These are phyloP conservation scores for Eurytoma adleriae DNA, from an alignment of 2,888 invertebrate species.

Conservation along the genomic window DNA sequence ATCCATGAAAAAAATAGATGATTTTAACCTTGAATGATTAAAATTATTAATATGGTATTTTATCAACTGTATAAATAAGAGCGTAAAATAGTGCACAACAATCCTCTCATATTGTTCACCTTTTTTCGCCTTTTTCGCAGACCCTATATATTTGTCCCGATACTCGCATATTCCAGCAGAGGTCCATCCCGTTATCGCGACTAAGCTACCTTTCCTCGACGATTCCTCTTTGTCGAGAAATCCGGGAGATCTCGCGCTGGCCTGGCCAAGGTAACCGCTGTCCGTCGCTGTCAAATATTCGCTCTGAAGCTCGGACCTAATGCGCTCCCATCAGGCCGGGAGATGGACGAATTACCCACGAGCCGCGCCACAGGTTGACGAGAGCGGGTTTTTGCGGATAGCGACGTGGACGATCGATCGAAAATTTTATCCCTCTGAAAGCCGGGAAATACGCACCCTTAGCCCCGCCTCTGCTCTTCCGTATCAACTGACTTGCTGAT, in stretches of 20 bases:
- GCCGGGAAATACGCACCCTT: background rate
- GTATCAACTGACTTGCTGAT: constrained; percentile 33
- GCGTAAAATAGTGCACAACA: too few relatives aligned
- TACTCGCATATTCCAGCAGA: too few relatives aligned
- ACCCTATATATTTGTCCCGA: background rate
- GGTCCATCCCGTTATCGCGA: too few relatives aligned
- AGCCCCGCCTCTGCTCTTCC: background rate
- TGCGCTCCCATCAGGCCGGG: constrained; percentile 39
- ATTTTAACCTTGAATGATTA: too few relatives aligned
- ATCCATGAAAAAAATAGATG: too few relatives aligned
- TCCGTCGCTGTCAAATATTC: constrained; percentile 44
- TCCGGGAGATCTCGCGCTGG: background rate
- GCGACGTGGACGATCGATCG: constrained; percentile 33
- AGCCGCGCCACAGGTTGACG: constrained; percentile 7
- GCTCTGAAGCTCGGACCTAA: constrained; percentile 34
- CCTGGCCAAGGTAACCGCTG: background rate
- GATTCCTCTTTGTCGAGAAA: constrained; percentile 33
- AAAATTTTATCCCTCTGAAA: constrained; percentile 21
- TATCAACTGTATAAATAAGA: too few relatives aligned
- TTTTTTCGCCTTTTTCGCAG: background rate
- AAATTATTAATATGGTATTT: too few relatives aligned
- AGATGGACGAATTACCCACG: constrained; percentile 37
- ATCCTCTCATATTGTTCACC: background rate
- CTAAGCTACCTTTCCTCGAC: background rate
- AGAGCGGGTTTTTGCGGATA: constrained; percentile 5